A percentile compares a stretch with the other conserved stretches of the same genome.
These are phyloP conservation scores for Leucania comma DNA, from an alignment of 2,888 invertebrate species.

Conservation along the genomic window DNA sequence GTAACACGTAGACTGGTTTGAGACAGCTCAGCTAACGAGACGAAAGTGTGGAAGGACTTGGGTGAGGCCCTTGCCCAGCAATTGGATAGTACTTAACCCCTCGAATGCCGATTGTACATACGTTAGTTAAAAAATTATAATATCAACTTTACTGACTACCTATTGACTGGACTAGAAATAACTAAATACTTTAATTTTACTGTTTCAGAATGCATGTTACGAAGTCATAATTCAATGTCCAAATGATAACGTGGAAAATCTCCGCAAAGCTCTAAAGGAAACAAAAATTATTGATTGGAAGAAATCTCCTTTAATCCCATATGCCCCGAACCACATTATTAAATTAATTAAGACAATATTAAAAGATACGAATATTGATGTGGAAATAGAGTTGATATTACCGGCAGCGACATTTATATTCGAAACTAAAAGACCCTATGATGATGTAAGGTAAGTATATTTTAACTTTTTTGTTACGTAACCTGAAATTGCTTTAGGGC, in stretches of 20 bases:
- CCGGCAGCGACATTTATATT: constrained; percentile 66
- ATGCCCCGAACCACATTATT: constrained; percentile 64
- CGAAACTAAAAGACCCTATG: constrained; percentile 62
- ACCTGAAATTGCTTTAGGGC: no score
- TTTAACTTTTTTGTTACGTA: not conserved
- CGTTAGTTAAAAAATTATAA: no score
- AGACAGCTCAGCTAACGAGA: no score
- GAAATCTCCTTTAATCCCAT: constrained; percentile 66
- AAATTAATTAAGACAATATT: constrained; percentile 65
- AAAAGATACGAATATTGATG: constrained; percentile 41
- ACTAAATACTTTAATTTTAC: not conserved
- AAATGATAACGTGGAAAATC: constrained; percentile 67
- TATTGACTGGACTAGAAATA: no score
- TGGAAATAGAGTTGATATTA: constrained; percentile 49
- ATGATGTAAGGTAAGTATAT: constrained; percentile 66
- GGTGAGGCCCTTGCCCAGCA: no score
- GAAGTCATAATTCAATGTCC: constrained; percentile 74
- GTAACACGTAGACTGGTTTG: no score
- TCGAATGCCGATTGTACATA: no score
- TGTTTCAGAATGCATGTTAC: constrained; percentile 70
- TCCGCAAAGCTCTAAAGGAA: constrained; percentile 71
- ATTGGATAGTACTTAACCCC: no score
- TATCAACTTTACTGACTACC: no score
- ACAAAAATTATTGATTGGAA: constrained; percentile 78
- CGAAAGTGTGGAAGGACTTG: no score